Evolutionary conservation across 1,140 invertebrate species (phyloP), one percentile per base, ranked within the genome.

Genomic region (Camponotus vicinus): DNA sequence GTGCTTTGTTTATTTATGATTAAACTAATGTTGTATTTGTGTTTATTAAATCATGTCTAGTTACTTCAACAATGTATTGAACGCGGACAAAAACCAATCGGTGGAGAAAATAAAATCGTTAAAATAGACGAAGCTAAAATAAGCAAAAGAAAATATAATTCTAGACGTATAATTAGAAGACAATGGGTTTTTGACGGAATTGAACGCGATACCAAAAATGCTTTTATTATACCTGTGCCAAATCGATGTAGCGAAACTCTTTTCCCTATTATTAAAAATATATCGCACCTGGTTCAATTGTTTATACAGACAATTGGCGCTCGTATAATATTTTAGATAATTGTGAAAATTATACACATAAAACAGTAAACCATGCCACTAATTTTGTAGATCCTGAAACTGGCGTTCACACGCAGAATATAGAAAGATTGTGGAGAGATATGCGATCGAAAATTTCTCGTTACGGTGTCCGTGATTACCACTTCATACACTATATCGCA

Each of bases 371-470:
- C 0, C 13, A 64, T 18, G 1, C 61, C 2, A 15, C 11, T 34
- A 52, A 70, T 27, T 70, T 70, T 18, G 4, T 70, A 0, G 21
- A 70, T 70, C 67, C 67, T 2, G 42, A 49, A 15, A 49, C 67
- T 13, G 32, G 67, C n/a, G 70, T 55, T 15, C 49, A 73, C 13
- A 73, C 49, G 1, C 18, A 55, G 37, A 73, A 73, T 18, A 57
- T 73, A 34, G 70, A 73, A 57, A 73, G 70, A 73, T 55, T 55
- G 1, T 73, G 32, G 70, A 55, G 70, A 73, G 32, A 73, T 1
- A 55, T 73, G 49, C n/a, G 49, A 57, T 49, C 70, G 37, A 73
- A 11, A 37, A 73, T 55, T 37, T 18, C 32, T 34, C 49, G 49
- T 4, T 57, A 73, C 21, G 32, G 52, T 2, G n/a, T 9, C 5